phyloP scores from a whole-genome alignment of 2,888 invertebrate genomes.

The Trachelus iudaicus region DNA sequence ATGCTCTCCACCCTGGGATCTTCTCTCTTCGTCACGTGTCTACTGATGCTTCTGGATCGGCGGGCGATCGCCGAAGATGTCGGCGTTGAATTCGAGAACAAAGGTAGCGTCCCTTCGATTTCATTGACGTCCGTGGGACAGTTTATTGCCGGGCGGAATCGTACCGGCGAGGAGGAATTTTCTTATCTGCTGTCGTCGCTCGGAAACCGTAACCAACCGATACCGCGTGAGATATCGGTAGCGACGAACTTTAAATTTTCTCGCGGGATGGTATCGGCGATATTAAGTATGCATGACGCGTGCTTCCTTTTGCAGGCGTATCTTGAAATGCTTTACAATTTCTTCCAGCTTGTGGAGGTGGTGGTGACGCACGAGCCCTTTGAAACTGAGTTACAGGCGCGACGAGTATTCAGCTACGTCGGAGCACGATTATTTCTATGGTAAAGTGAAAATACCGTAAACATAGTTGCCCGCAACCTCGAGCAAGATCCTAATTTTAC shows the following conservation, averaged over 20 bases:
- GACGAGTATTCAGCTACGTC: background rate
- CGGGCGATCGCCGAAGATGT: slow-evolving; percentile 44
- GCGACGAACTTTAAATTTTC: background rate
- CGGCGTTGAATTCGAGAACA: slow-evolving; percentile 53
- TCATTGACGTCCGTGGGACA: background rate
- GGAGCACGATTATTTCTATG: background rate
- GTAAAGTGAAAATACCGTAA: background rate
- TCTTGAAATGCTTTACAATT: background rate
- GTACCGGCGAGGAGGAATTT: too few species aligned
- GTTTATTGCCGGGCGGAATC: background rate
- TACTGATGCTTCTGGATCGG: slow-evolving; percentile 51
- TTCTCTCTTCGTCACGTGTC: slow-evolving; percentile 52
- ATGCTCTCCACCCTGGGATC: slow-evolving; percentile 57
- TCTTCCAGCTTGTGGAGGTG: background rate
- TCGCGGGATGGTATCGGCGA: background rate
- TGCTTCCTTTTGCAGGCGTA: background rate
- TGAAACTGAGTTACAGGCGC: background rate
- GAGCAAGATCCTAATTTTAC: background rate
- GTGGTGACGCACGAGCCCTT: background rate
- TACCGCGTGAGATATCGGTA: background rate
- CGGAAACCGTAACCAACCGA: background rate
- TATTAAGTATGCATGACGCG: background rate
- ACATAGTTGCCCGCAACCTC: background rate
- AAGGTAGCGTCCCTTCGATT: slow-evolving; percentile 46
- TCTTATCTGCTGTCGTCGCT: background rate